phyloP scores from a whole-genome alignment of 2,113 vertebrate genomes.

The Callionymus lyra region DNA sequence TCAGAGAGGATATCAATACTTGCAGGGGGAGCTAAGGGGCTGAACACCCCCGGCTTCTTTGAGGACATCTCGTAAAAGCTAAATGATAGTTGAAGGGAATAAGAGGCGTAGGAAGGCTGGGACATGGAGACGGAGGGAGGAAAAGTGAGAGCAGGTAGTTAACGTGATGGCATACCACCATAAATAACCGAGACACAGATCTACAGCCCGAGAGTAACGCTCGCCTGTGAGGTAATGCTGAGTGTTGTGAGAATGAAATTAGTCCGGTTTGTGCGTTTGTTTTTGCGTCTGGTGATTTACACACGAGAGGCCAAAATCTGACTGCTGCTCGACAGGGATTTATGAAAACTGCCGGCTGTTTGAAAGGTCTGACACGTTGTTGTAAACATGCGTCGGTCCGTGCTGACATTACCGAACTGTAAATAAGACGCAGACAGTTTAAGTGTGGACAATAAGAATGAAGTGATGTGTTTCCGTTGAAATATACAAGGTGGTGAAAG shows the following conservation, averaged over 20 bases:
- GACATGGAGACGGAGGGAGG: constrained; percentile 13
- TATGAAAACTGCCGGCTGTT: constrained; percentile 50
- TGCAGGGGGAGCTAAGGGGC: constrained; percentile 33
- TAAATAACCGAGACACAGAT: constrained; percentile 56
- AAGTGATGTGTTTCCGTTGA: neutral
- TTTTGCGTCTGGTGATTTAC: constrained; percentile 27
- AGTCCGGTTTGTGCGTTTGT: constrained; percentile 7
- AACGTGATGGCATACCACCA: constrained; percentile 42
- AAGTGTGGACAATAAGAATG: constrained; percentile 8
- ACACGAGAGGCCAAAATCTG: constrained; percentile 2
- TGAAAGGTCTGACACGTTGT: constrained; percentile 27
- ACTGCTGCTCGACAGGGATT: constrained; percentile 42
- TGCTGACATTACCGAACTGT: constrained; percentile 51
- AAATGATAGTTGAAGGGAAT: constrained; percentile 65
- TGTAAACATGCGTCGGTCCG: constrained; percentile 57
- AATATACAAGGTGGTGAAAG: constrained; percentile 13
- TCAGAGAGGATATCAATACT: constrained; percentile 59
- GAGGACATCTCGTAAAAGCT: constrained; percentile 63
- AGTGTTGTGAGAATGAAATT: no score
- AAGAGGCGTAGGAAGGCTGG: constrained; percentile 18
- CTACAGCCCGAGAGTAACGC: constrained; percentile 26
- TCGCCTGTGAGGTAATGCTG: constrained; percentile 9
- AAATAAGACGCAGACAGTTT: constrained; percentile 53
- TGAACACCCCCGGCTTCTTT: constrained; percentile 43
- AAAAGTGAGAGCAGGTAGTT: constrained; percentile 46